Percentiles rank a stretch among this genome's conserved stretches.
Conservation (phyloP, 2,888 invertebrate species). For the Baronia brevicornis region DNA sequence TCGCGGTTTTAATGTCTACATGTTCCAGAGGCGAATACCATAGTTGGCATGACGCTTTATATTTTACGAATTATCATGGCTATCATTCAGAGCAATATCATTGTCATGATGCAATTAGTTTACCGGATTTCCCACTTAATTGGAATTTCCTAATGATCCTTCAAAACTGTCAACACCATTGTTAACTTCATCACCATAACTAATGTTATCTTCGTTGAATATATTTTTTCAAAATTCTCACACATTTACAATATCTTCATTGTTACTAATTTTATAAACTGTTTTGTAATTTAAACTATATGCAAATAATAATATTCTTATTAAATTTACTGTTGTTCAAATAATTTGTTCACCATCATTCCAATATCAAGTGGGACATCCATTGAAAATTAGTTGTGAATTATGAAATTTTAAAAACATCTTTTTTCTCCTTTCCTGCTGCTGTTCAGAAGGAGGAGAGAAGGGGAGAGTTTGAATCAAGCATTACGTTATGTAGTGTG, state of each 20-base stretch:
- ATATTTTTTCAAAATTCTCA: not conserved
- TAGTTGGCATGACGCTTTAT: conserved; percentile 63
- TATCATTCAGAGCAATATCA: conserved; percentile 66
- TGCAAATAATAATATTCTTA: too few relatives aligned
- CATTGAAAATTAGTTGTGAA: conserved; percentile 26
- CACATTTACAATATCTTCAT: conserved; percentile 1
- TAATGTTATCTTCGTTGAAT: conserved; percentile 5
- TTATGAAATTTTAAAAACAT: conserved; percentile 36
- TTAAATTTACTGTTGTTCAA: conserved; percentile 20
- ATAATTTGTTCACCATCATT: too few relatives aligned
- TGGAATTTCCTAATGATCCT: conserved; percentile 13
- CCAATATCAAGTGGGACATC: conserved; percentile 26
- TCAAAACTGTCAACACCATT: conserved; percentile 2
- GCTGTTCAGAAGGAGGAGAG: conserved; percentile 63
- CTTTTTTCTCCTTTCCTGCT: conserved; percentile 66
- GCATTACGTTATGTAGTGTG: conserved; percentile 51
- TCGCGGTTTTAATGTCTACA: conserved; percentile 33
- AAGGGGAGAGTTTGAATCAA: conserved; percentile 65
- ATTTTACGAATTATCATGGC: conserved; percentile 65
- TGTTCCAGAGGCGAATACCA: conserved; percentile 33
- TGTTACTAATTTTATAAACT: not conserved
- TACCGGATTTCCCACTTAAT: conserved; percentile 51
- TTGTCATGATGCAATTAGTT: conserved; percentile 71
- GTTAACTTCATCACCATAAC: conserved; percentile 6
- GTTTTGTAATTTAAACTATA: not conserved